Conservation (phyloP, 2,888 invertebrate genomes). For the Acronicta alni region DNA sequence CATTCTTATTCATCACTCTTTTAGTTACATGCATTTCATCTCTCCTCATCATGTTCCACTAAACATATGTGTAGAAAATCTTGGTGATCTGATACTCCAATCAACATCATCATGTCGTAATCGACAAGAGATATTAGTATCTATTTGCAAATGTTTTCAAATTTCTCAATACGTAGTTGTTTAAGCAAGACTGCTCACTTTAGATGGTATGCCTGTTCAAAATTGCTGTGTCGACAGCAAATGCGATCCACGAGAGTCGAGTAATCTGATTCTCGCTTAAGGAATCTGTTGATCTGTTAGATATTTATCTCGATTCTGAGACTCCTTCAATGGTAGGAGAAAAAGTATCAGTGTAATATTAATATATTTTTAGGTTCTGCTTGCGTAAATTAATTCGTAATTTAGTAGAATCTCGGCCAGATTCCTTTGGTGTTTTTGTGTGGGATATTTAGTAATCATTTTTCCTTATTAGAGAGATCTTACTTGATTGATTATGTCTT, state of each 20-base stretch:
- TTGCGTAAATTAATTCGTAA: conserved; percentile 18
- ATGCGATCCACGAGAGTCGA: conserved; percentile 16
- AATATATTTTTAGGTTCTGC: conserved; percentile 8
- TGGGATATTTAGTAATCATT: conserved; percentile 13
- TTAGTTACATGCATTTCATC: too few species aligned
- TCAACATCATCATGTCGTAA: neutral
- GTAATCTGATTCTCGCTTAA: conserved; percentile 32
- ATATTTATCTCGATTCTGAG: conserved; percentile 30
- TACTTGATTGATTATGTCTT: neutral
- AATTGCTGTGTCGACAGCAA: conserved; percentile 34
- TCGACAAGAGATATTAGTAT: neutral
- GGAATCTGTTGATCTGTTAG: conserved; percentile 31
- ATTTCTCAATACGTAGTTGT: conserved; percentile 28
- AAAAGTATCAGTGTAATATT: conserved; percentile 4
- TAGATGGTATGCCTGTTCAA: conserved; percentile 35
- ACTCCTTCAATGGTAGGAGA: conserved; percentile 6
- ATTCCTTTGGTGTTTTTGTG: conserved; percentile 21
- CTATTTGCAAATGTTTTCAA: conserved; percentile 25
- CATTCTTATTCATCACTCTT: too few species aligned
- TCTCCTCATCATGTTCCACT: too few species aligned
- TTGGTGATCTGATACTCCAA: too few species aligned
- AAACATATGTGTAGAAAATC: too few species aligned
- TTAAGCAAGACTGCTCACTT: conserved; percentile 24
- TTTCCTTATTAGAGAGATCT: conserved; percentile 6
- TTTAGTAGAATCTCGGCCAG: conserved; percentile 1